A percentile compares a stretch with the other conserved stretches of the same genome.
Evolutionary conservation across 2,888 invertebrate species (phyloP).

Genomic region (Azorinus chamasolen): DNA sequence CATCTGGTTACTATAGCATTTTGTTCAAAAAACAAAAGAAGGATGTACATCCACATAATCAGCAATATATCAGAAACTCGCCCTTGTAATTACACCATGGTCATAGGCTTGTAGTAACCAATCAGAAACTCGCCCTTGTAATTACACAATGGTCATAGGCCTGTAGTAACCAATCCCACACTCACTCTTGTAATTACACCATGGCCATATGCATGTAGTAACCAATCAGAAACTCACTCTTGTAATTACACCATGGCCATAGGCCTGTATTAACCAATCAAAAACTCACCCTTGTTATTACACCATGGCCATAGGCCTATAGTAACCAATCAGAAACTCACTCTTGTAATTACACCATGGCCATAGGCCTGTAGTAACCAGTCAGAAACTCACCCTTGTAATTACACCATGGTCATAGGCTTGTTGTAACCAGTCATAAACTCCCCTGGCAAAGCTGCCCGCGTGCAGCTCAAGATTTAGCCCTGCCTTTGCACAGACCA

Average conservation of each 20-base stretch:
- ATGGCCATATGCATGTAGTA: no score
- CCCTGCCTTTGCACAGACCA: slow-evolving; percentile 70
- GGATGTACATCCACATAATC: no score
- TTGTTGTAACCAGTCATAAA: slow-evolving; percentile 58
- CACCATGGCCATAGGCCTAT: no score
- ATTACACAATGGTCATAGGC: no score
- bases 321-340: no score
- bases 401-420: slow-evolving; percentile 52
- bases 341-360: no score
- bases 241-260: slow-evolving; percentile 41
- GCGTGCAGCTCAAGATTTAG: slow-evolving; percentile 75
- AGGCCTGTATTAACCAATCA: slow-evolving; percentile 57
- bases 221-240: slow-evolving; percentile 29
- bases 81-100: slow-evolving; percentile 46
- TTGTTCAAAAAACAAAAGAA: no score
- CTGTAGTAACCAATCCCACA: no score
- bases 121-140: slow-evolving; percentile 63
- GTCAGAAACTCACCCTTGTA: slow-evolving; percentile 29
- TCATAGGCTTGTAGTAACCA: slow-evolving; percentile 50
- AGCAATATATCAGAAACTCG: no score
- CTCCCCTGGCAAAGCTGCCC: slow-evolving; percentile 49
- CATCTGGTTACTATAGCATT: no score
- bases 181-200: no score
- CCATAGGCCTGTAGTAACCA: no score
- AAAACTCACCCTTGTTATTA: slow-evolving; percentile 62